Evolutionary conservation across 1,140 invertebrate genomes (phyloP), one percentile per base, ranked within the genome.

Genomic region (Leguminivora glycinivorella): DNA sequence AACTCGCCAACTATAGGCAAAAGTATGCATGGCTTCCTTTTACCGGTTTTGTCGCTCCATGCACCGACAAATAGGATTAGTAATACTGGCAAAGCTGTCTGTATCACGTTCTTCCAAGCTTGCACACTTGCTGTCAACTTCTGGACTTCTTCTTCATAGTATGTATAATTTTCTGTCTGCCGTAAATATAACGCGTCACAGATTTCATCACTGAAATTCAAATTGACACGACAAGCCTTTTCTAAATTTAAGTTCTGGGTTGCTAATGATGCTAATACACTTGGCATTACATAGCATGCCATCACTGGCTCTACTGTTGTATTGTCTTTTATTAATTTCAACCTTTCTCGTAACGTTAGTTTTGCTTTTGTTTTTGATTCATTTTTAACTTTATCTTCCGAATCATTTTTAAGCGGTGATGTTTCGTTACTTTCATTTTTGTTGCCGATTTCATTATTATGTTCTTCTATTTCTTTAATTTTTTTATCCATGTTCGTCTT

Each of bases 211-310:
- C 93, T 92, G 71, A 95, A 95, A 24, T 92, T 94, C 47, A 97
- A 92, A 82, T 97, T 97, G 0, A 97, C 95, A 17, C 94, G 89
- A 78, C 96, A 97, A 0, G 96, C 96, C 86, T 97, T 97, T 85
- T 97, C 96, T 69, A 97, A 89, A 79, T 96, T 96, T n/a, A 97
- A 92, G 89, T 97, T 96, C 85, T 96, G 95, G 6, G 95, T 95
- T 9, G 96, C 95, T 58, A 96, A 80, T 9, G 94, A 94, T 0
- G 95, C 95, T 14, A 96, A 86, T 14, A 96, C 94, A 82, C 95
- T 95, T 0, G 95, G 95, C 92, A 96, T 96, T 31, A 96, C 94
- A 80, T 96, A 96, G 68, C 95, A 95, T 0, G 94, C 94, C 73
- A 96, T 87, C 84, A 96, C 95, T 0, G 96, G 96, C 81, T 97